Evolutionary conservation across 2,888 invertebrate genomes (phyloP), one percentile per base, ranked within the genome.

Genomic region (Plemyria rubiginata): DNA sequence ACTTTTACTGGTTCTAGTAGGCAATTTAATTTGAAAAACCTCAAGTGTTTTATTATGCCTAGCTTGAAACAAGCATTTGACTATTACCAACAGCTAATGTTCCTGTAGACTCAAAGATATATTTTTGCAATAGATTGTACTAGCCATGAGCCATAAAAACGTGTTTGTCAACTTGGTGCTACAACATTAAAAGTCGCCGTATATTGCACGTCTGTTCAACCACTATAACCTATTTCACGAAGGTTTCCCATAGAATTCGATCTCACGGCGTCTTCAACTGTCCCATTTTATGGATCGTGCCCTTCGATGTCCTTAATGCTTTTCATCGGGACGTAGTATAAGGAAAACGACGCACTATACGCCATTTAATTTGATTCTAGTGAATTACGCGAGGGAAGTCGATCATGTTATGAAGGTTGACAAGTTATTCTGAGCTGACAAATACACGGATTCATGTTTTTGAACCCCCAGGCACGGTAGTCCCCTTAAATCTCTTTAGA

Each of bases 241-340:
- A 71, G 72, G 75, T 75, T 74, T 71, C 70, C 68, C 67, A 67
- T 70, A 67, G 71, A 74, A 72, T 70, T 73, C 73, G 72, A 74
- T 78, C 72, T 71, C 73, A 66, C 70, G 70, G 71, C 71, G 71
- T 67, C 72, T 78, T 81, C 82, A 82, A 82, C 84, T 82, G 77
- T 76, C 72, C 76, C 73, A 79, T 78, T 81, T 81, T 75, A 80
- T 79, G 76, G 78, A 66, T 77, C 75, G 68, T 79, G 77, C 79
- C 77, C 73, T 78, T 74, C 66, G 73, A 70, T 72, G 70, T 72
- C 70, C 74, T 70, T 78, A 76, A 82, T 78, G 75, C 77, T 75
- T 77, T 75, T 73, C 74, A 79, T 78, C 77, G 76, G 71, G 74
- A 72, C 54, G 50, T 54, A 51, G 62, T 63, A 67, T 55, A 50